phyloP scores from a whole-genome alignment of 2,888 invertebrate species.

The Arctia plantaginis region DNA sequence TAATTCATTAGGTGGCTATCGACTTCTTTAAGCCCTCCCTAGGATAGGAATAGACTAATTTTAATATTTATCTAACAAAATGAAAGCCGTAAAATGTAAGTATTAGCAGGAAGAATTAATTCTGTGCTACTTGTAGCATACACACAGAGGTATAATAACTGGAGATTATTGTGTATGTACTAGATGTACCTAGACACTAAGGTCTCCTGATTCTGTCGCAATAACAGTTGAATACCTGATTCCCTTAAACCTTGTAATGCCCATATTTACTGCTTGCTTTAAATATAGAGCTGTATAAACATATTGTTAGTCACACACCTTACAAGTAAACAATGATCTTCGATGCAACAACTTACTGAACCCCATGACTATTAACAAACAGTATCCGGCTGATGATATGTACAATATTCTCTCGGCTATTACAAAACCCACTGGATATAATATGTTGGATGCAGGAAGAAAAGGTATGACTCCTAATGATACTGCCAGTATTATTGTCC shows the following conservation, averaged over 20 bases:
- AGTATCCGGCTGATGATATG: constrained; percentile 93
- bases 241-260: not conserved
- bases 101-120: too few species aligned
- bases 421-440: constrained; percentile 96
- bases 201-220: too few species aligned
- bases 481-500: constrained; percentile 85
- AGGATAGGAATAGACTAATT: too few species aligned
- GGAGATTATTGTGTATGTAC: too few species aligned
- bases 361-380: constrained; percentile 89
- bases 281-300: not conserved
- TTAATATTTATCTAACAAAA: too few species aligned
- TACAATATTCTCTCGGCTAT: constrained; percentile 95
- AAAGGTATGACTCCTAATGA: constrained; percentile 91
- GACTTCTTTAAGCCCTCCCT: too few species aligned
- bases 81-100: too few species aligned
- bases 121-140: too few species aligned
- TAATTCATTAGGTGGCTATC: too few species aligned
- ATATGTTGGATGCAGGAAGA: constrained; percentile 93
- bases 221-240: not conserved
- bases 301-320: constrained; percentile 53
- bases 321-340: constrained; percentile 42
- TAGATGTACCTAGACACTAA: too few species aligned
- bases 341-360: constrained; percentile 67
- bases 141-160: too few species aligned
- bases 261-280: not conserved